Evolutionary conservation across 2,797 vertebrate genomes (phyloP).

Genomic region (Emydoidea blandingii): DNA sequence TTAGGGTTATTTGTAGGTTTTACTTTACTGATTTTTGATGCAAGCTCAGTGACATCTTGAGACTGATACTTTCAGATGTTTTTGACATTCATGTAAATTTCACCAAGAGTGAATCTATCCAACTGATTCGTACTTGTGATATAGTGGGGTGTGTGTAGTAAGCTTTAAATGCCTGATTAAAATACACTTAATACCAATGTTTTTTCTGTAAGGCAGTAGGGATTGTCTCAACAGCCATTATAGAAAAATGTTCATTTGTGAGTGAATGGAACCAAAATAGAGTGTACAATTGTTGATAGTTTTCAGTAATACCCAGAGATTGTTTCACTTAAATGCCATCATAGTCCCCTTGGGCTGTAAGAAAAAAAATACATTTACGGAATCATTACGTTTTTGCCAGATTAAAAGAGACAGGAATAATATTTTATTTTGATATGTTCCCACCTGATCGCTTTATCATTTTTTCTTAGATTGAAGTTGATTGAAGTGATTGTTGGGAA

Average conservation of each 20-base stretch:
- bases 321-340: slow-evolving; percentile 1
- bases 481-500: slow-evolving; percentile 16
- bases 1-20: neutral
- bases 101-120: neutral
- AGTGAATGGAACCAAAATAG: slow-evolving; percentile 3
- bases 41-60: neutral
- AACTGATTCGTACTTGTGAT: neutral
- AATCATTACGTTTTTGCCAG: neutral
- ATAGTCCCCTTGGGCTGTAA: neutral
- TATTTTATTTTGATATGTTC: neutral
- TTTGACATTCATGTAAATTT: neutral
- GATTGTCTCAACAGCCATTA: neutral
- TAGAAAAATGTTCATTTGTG: neutral
- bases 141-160: fast-evolving
- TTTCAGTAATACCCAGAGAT: neutral
- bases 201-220: neutral
- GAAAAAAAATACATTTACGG: neutral
- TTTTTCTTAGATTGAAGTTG: neutral
- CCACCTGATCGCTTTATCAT: neutral
- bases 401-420: neutral
- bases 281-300: neutral
- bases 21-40: neutral
- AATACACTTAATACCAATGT: neutral
- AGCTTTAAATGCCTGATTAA: neutral
- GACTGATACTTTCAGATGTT: neutral